Conservation (phyloP, 2,888 invertebrate species). For the Hoplodrina ambigua region DNA sequence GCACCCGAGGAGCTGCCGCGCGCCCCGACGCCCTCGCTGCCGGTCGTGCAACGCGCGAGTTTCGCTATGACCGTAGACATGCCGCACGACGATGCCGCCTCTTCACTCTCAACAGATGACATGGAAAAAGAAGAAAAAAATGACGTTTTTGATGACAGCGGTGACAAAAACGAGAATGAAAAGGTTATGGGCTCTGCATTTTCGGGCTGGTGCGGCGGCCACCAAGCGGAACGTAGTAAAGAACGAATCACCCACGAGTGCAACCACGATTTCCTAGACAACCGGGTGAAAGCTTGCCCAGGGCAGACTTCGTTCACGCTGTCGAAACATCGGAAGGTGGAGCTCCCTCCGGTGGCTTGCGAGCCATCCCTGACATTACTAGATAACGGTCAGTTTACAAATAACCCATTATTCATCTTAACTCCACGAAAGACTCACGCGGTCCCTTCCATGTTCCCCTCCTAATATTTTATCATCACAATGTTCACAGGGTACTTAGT, state of each 20-base stretch:
- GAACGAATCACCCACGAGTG: slow-evolving; percentile 81
- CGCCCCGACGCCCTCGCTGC: slow-evolving; percentile 74
- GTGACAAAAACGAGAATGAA: slow-evolving; percentile 83
- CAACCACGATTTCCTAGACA: slow-evolving; percentile 85
- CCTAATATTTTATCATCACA: too few relatives aligned
- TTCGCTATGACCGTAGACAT: slow-evolving; percentile 72
- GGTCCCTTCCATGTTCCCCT: neutral
- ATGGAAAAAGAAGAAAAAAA: slow-evolving; percentile 83
- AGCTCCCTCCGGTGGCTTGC: slow-evolving; percentile 87
- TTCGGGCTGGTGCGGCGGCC: slow-evolving; percentile 76
- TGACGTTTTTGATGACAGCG: slow-evolving; percentile 83
- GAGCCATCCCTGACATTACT: slow-evolving; percentile 80
- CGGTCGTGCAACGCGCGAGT: slow-evolving; percentile 62
- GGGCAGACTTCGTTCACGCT: slow-evolving; percentile 90
- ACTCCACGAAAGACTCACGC: neutral
- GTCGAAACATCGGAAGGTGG: slow-evolving; percentile 91
- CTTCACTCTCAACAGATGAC: slow-evolving; percentile 75
- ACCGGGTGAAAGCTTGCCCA: slow-evolving; percentile 84
- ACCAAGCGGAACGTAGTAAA: slow-evolving; percentile 62
- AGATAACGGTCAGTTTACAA: slow-evolving; percentile 79
- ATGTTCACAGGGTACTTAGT: too few relatives aligned
- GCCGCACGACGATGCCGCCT: slow-evolving; percentile 83
- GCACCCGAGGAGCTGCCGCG: slow-evolving; percentile 82
- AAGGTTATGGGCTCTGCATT: slow-evolving; percentile 86
- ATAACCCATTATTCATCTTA: slow-evolving; percentile 21